phyloP scores from a whole-genome alignment of 1,140 invertebrate species.

The Varroa destructor region DNA sequence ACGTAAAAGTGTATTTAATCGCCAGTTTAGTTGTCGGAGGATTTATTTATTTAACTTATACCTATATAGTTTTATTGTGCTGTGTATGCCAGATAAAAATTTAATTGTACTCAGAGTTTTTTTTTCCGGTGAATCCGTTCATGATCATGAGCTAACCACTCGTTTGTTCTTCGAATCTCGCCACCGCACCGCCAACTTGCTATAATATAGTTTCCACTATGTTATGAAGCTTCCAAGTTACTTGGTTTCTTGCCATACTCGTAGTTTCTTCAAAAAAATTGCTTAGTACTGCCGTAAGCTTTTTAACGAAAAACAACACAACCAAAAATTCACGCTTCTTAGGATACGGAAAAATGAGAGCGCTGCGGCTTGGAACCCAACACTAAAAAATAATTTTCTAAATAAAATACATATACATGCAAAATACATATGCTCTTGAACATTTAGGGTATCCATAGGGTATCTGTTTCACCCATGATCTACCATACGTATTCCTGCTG shows the following conservation, averaged over 20 bases:
- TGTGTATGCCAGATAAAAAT: too few relatives aligned
- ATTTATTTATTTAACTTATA: too few relatives aligned
- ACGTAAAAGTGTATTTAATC: too few relatives aligned
- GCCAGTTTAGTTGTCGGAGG: too few relatives aligned
- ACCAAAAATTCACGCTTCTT: not conserved
- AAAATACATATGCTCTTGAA: not conserved
- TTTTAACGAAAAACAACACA: not conserved
- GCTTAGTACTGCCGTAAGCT: conserved; percentile 2
- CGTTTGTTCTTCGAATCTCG: too few relatives aligned
- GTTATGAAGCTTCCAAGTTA: not conserved
- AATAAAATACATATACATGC: not conserved
- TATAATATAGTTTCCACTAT: not conserved
- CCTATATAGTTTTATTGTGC: too few relatives aligned
- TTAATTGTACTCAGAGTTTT: too few relatives aligned
- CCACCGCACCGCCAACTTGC: not conserved
- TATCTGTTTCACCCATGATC: too few relatives aligned
- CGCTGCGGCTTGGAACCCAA: not conserved
- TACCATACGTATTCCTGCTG: too few relatives aligned
- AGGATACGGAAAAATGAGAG: not conserved
- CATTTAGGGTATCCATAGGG: not conserved
- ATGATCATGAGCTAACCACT: too few relatives aligned
- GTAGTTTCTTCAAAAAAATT: not conserved
- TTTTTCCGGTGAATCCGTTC: too few relatives aligned
- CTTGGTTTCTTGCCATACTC: not conserved
- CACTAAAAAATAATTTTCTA: conserved; percentile 1